phyloP scores from a whole-genome alignment of 2,113 vertebrate species.

The Pholis gunnellus region DNA sequence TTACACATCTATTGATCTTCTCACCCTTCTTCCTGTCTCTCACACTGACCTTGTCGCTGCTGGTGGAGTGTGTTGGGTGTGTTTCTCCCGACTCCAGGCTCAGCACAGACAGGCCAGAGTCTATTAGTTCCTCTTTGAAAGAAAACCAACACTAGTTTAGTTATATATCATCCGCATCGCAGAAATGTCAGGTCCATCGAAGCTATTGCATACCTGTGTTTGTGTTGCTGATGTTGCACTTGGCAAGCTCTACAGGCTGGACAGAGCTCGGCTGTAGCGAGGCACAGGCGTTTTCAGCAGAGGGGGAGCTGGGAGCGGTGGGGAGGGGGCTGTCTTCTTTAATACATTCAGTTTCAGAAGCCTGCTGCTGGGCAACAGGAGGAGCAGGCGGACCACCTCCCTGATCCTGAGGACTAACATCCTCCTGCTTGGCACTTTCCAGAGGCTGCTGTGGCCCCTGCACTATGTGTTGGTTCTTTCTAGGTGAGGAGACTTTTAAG shows the following conservation, averaged over 20 bases:
- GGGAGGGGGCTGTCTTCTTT: constrained; percentile 41
- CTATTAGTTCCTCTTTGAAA: constrained; percentile 78
- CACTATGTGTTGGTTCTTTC: constrained; percentile 30
- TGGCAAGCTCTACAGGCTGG: constrained; percentile 64
- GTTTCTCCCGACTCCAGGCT: constrained; percentile 77
- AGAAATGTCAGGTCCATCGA: neutral
- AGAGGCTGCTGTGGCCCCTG: constrained; percentile 22
- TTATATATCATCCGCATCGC: neutral
- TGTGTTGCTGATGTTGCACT: constrained; percentile 74
- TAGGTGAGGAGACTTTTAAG: constrained; percentile 57
- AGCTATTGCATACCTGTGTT: constrained; percentile 72
- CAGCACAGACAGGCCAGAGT: constrained; percentile 80
- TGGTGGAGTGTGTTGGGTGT: constrained; percentile 76
- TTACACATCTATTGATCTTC: constrained; percentile 51
- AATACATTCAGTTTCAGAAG: constrained; percentile 53
- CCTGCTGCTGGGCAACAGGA: constrained; percentile 38
- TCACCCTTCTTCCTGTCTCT: constrained; percentile 9
- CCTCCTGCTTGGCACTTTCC: constrained; percentile 40
- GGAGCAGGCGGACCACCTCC: constrained; percentile 29
- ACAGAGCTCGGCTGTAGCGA: constrained; percentile 48
- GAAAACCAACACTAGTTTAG: constrained; percentile 33
- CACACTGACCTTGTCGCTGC: constrained; percentile 82
- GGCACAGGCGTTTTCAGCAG: constrained; percentile 46
- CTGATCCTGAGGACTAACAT: constrained; percentile 50
- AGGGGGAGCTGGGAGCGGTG: constrained; percentile 19